phyloP scores from a whole-genome alignment of 2,888 invertebrate genomes.

The Leucophenga montana region DNA sequence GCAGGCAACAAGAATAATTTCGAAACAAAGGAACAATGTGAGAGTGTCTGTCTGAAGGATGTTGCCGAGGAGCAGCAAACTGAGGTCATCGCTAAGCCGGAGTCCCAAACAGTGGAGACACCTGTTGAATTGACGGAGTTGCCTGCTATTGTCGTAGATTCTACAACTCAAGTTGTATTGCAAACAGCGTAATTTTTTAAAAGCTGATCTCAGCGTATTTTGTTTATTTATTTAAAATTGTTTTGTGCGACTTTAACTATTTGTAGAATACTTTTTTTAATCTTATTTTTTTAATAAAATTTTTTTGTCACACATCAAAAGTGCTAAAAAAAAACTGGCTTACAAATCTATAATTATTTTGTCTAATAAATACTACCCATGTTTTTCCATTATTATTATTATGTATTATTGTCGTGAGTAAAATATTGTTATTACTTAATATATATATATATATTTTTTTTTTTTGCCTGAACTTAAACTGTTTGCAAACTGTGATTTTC shows the following conservation, averaged over 20 bases:
- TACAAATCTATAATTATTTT: too few relatives aligned
- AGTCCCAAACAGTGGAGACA: background rate
- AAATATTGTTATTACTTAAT: background rate
- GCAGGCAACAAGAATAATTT: conserved; percentile 88
- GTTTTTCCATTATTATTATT: too few relatives aligned
- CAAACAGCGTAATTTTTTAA: too few relatives aligned
- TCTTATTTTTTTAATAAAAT: background rate
- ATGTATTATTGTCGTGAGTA: too few relatives aligned
- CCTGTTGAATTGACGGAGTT: conserved; percentile 25
- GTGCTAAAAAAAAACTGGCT: background rate
- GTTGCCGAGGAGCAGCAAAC: background rate
- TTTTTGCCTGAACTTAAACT: conserved; percentile 1
- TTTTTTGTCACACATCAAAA: background rate
- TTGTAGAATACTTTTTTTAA: background rate
- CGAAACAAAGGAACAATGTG: conserved; percentile 78
- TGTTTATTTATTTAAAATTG: background rate
- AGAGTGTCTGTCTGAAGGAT: conserved; percentile 73
- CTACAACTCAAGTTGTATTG: conserved; percentile 23
- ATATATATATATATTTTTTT: conserved; percentile 2
- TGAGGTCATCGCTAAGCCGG: too few relatives aligned
- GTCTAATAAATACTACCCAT: too few relatives aligned
- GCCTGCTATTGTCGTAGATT: conserved; percentile 31
- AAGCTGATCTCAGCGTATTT: background rate
- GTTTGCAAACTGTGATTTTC: conserved; percentile 8
- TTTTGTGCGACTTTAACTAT: too few relatives aligned